phyloP scores from a whole-genome alignment of 2,113 vertebrate species.

The Melanerpes formicivorus region DNA sequence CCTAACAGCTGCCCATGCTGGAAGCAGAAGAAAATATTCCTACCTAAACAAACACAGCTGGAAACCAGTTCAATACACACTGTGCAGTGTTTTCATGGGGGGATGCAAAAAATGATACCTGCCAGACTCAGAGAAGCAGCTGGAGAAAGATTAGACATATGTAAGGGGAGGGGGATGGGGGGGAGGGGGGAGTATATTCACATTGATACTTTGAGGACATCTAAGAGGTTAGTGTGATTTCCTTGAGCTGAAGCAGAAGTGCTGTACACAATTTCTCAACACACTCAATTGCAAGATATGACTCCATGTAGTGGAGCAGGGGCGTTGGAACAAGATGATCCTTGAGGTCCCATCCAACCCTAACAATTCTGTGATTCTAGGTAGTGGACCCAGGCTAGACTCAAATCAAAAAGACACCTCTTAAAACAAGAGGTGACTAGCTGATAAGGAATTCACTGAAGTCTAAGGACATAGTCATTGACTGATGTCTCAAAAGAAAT shows the following conservation, averaged over 20 bases:
- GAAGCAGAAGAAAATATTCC: not conserved
- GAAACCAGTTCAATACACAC: not conserved
- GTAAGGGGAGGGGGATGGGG: not conserved
- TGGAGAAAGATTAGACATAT: not conserved
- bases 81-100: not conserved
- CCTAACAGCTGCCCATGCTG: not conserved
- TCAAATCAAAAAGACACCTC: not conserved
- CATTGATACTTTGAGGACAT: not conserved
- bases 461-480: not conserved
- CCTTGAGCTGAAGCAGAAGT: not conserved
- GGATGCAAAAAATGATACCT: conserved; percentile 32
- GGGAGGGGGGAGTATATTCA: not conserved
- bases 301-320: no score
- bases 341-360: no score
- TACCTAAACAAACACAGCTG: conserved; percentile 34
- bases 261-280: not conserved
- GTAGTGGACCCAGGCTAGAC: not conserved
- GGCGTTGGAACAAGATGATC: no score
- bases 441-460: not conserved
- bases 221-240: not conserved
- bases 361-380: no score
- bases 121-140: not conserved
- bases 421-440: not conserved
- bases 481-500: not conserved
- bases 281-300: not conserved